Conservation (phyloP, 2,113 vertebrate genomes). For the Cottus gobio region DNA sequence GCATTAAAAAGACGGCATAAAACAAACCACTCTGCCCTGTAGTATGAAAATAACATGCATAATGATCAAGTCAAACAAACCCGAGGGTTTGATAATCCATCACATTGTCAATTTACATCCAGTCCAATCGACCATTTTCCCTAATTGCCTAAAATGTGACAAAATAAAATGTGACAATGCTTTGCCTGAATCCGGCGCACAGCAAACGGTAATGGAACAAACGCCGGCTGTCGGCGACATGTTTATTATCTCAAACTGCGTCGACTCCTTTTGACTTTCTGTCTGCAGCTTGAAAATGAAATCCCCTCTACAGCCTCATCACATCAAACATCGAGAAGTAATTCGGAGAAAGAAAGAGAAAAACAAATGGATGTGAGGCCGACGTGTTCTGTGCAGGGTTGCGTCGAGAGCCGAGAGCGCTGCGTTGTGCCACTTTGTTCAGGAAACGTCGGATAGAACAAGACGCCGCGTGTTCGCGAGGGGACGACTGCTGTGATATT, state of each 20-base stretch:
- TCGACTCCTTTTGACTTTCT: not conserved
- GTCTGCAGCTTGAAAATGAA: not conserved
- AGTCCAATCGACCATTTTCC: not conserved
- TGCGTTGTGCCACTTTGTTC: not conserved
- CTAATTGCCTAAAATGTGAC: not conserved
- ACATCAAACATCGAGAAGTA: not conserved
- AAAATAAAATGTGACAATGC: not conserved
- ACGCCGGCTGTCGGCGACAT: not conserved
- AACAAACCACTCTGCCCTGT: not conserved
- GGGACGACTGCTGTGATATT: conserved; percentile 9
- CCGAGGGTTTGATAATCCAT: not conserved
- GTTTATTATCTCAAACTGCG: not conserved
- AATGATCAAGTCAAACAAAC: not conserved
- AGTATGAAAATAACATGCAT: not conserved
- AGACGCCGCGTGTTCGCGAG: not conserved
- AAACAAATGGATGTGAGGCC: not conserved
- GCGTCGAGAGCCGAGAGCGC: not conserved
- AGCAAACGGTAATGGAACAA: not conserved
- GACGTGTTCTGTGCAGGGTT: not conserved
- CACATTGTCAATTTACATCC: not conserved
- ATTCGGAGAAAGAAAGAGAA: not conserved
- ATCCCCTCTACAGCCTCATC: not conserved
- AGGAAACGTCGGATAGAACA: conserved; percentile 7
- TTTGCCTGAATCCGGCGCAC: not conserved
- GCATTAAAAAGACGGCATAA: not conserved